Conservation (phyloP, 2,888 invertebrate species). For the Odontocolon sp. region DNA sequence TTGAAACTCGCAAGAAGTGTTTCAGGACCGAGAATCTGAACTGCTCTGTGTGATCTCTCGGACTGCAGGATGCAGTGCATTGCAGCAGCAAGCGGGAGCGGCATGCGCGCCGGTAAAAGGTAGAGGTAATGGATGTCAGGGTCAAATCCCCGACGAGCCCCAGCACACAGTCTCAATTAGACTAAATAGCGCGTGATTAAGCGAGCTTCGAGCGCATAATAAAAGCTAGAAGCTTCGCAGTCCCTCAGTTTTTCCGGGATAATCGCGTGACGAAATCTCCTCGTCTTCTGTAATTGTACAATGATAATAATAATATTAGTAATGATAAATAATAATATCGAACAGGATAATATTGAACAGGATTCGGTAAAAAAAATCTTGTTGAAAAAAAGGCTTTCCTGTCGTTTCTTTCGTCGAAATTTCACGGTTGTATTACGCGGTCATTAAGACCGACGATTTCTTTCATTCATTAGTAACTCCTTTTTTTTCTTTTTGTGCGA, state of each 20-base stretch:
- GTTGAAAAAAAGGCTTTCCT: too few relatives aligned
- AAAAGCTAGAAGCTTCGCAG: background rate
- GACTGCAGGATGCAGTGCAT: conserved; percentile 55
- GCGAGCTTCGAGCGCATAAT: conserved; percentile 31
- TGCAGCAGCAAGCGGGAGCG: conserved; percentile 29
- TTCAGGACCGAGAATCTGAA: too few relatives aligned
- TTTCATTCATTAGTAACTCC: conserved; percentile 71
- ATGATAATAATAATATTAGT: background rate
- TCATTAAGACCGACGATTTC: conserved; percentile 63
- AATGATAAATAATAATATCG: background rate
- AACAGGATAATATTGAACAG: background rate
- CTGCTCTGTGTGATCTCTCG: conserved; percentile 48
- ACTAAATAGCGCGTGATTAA: conserved; percentile 75
- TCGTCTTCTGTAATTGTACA: background rate
- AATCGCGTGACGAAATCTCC: background rate
- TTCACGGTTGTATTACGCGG: background rate
- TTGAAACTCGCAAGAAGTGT: too few relatives aligned
- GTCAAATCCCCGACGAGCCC: conserved; percentile 70
- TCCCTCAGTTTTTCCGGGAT: conserved; percentile 1
- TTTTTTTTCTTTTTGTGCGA: background rate
- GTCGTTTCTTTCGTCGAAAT: too few relatives aligned
- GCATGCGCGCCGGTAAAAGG: conserved; percentile 64
- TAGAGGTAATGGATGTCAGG: conserved; percentile 77
- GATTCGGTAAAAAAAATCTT: background rate
- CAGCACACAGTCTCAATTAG: conserved; percentile 74